Conservation (phyloP, 2,888 invertebrate genomes). For the Tridacna gigas region DNA sequence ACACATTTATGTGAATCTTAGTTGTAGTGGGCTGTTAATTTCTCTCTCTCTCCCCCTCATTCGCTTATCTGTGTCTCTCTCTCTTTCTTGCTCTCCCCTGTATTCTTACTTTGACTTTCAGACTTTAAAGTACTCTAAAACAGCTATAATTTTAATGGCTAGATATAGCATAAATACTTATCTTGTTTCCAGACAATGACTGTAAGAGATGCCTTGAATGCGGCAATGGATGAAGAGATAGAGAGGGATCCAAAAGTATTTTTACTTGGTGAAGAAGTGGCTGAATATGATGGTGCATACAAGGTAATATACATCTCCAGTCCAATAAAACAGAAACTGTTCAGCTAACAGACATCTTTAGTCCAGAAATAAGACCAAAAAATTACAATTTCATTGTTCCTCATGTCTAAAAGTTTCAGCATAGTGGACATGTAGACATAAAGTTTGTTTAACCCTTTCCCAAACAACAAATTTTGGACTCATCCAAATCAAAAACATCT, state of each 20-base stretch:
- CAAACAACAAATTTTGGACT: background rate
- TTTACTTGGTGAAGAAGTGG: conserved; percentile 98
- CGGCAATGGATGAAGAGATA: conserved; percentile 98
- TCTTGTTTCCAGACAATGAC: conserved; percentile 89
- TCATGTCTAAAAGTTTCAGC: background rate
- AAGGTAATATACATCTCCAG: conserved; percentile 84
- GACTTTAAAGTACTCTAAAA: no score
- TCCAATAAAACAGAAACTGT: background rate
- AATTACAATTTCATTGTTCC: background rate
- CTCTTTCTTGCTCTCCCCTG: no score
- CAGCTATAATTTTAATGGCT: no score
- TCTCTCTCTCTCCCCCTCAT: no score
- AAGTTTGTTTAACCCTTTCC: background rate
- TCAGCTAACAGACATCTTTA: background rate
- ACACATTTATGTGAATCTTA: no score
- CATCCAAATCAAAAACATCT: no score
- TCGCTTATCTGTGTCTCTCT: no score
- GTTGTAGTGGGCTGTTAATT: no score
- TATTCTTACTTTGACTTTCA: no score
- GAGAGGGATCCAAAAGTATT: conserved; percentile 93
- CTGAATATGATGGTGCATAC: conserved; percentile 99
- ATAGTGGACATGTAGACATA: background rate
- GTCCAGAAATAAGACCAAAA: background rate
- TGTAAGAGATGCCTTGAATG: conserved; percentile 98
- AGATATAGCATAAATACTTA: background rate